These are phyloP conservation scores for Propithecus coquereli DNA, from an alignment of 2,113 vertebrate species.

Conservation along the genomic window DNA sequence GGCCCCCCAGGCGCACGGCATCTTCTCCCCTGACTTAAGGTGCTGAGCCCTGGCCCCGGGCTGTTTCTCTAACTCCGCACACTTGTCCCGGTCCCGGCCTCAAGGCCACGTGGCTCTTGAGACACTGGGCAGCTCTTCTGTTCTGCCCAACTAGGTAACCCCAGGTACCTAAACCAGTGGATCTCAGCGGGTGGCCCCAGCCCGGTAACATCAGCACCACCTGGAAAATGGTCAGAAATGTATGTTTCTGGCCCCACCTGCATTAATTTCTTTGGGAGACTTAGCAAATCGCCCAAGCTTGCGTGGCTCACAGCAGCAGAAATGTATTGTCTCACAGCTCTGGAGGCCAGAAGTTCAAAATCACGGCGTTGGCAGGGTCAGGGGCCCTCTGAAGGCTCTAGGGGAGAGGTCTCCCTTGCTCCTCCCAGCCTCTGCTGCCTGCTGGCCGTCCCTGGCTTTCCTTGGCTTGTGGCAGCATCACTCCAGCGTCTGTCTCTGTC, in stretches of 20 bases:
- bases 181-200: neutral
- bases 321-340: neutral
- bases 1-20: accelerated
- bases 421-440: neutral
- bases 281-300: accelerated
- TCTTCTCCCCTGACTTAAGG: neutral
- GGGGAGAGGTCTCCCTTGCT: too few relatives aligned
- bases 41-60: neutral
- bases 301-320: neutral
- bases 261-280: neutral
- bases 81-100: accelerated
- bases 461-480: neutral
- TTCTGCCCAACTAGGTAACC: neutral
- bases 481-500: neutral
- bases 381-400: accelerated
- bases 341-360: neutral
- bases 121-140: accelerated
- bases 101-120: neutral
- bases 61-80: neutral
- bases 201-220: neutral
- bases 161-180: too few relatives aligned
- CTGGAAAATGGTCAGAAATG: neutral
- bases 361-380: accelerated
- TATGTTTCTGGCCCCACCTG: neutral
- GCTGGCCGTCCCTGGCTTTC: too few relatives aligned